Percentiles rank a stretch among this genome's conserved stretches.
These are phyloP conservation scores for Epinephelus awoara DNA, from an alignment of 2,797 vertebrate genomes.

Conservation along the genomic window DNA sequence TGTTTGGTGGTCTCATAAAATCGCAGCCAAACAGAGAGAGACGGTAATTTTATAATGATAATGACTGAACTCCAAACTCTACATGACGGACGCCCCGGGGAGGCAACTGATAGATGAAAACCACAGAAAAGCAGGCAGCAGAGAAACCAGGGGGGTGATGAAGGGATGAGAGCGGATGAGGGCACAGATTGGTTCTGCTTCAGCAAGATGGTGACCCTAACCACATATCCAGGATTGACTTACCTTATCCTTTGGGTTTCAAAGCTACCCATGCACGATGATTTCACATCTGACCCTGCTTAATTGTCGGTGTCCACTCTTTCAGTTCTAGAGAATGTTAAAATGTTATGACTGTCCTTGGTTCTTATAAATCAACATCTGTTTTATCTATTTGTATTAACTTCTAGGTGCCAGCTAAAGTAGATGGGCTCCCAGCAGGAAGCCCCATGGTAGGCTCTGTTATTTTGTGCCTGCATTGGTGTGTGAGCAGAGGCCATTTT, in stretches of 20 bases:
- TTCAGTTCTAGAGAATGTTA: not conserved
- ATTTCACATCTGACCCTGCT: conserved; percentile 68
- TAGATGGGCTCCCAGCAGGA: conserved; percentile 91
- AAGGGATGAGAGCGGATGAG: conserved; percentile 66
- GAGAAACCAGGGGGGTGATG: conserved; percentile 28
- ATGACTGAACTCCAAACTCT: conserved; percentile 75
- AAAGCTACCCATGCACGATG: conserved; percentile 5
- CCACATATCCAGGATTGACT: conserved; percentile 50
- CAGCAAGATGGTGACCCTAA: conserved; percentile 55
- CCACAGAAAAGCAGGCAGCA: conserved; percentile 65
- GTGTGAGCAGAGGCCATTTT: conserved; percentile 21
- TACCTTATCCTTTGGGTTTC: conserved; percentile 42
- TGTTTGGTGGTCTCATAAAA: conserved; percentile 83
- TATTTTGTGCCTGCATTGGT: conserved; percentile 12
- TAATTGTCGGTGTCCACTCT: conserved; percentile 48
- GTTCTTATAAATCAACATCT: conserved; percentile 6
- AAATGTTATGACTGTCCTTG: not conserved
- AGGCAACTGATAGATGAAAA: conserved; percentile 75
- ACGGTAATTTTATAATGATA: conserved; percentile 81
- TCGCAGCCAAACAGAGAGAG: conserved; percentile 72
- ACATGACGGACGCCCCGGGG: conserved; percentile 70
- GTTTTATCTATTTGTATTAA: conserved; percentile 60
- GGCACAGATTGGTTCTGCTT: conserved; percentile 61
- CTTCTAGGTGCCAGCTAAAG: conserved; percentile 89
- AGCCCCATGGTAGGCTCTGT: conserved; percentile 79